phyloP scores from a whole-genome alignment of 1,140 invertebrate genomes.

The Cotesia chilonis region DNA sequence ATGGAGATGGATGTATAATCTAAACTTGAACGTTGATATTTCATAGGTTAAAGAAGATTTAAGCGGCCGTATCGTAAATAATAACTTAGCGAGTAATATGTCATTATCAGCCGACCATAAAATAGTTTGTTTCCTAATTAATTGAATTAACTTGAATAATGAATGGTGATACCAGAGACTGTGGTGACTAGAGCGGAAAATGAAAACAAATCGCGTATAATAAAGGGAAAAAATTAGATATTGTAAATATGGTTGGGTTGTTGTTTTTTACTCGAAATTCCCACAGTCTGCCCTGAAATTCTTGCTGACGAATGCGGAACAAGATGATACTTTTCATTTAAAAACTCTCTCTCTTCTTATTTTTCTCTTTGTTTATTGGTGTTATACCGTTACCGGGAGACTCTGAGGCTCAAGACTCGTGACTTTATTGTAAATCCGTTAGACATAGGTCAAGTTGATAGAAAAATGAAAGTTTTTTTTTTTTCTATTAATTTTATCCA shows the following conservation, averaged over 20 bases:
- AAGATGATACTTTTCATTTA: no score
- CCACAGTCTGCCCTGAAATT: no score
- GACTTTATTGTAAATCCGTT: not conserved
- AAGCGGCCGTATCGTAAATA: not conserved
- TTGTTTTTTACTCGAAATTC: not conserved
- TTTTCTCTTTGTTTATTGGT: slow-evolving; percentile 25
- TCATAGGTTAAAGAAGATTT: not conserved
- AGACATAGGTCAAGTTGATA: not conserved
- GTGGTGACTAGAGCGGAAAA: no score
- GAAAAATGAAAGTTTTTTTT: slow-evolving; percentile 29
- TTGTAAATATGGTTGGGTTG: slow-evolving; percentile 2
- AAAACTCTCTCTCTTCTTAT: slow-evolving; percentile 4
- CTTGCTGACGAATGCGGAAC: no score
- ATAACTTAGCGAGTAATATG: not conserved
- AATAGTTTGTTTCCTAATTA: not conserved
- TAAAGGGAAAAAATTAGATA: no score
- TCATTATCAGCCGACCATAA: not conserved
- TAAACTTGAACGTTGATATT: not conserved
- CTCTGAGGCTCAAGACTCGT: slow-evolving; percentile 13
- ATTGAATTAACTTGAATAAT: no score
- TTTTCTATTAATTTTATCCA: not conserved
- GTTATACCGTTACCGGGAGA: slow-evolving; percentile 30
- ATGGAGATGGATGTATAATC: not conserved
- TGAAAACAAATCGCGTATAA: no score
- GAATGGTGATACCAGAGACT: no score